Percentiles rank a stretch among this genome's conserved stretches.
phyloP scores from a whole-genome alignment of 2,797 vertebrate species.

The Platyrinchus mystaceus region DNA sequence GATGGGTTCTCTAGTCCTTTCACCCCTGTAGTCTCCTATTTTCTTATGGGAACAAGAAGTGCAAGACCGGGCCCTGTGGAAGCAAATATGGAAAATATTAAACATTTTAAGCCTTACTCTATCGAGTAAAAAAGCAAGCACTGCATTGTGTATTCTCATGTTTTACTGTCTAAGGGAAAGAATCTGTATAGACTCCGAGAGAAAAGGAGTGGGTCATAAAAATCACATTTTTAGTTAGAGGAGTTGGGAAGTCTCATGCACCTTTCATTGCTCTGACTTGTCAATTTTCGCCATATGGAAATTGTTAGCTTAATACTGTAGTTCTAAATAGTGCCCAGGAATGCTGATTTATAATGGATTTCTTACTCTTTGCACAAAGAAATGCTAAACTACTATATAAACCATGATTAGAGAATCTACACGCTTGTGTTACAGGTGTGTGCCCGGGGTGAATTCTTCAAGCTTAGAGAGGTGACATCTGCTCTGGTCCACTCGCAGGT shows the following conservation, averaged over 20 bases:
- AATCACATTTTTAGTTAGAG: slow-evolving; percentile 5
- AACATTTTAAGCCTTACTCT: slow-evolving; percentile 5
- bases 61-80: background rate
- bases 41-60: background rate
- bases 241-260: slow-evolving; percentile 2
- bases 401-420: background rate
- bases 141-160: background rate
- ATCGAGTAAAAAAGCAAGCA: background rate
- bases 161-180: slow-evolving; percentile 9
- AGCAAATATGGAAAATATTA: slow-evolving; percentile 21
- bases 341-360: slow-evolving; percentile 24
- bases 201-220: slow-evolving; percentile 1
- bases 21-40: background rate
- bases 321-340: slow-evolving; percentile 44
- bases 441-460: background rate
- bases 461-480: background rate
- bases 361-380: slow-evolving; percentile 21
- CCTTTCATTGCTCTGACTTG: slow-evolving; percentile 43
- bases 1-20: background rate
- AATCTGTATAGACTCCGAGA: background rate
- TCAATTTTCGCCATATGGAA: slow-evolving; percentile 67
- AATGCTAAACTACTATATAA: background rate
- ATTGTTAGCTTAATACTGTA: slow-evolving; percentile 57
- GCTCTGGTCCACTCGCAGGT: background rate
- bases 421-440: background rate